Base-by-base conservation (phyloP, 2,113 vertebrate species). In the Syngnathus scovelli region DNA sequence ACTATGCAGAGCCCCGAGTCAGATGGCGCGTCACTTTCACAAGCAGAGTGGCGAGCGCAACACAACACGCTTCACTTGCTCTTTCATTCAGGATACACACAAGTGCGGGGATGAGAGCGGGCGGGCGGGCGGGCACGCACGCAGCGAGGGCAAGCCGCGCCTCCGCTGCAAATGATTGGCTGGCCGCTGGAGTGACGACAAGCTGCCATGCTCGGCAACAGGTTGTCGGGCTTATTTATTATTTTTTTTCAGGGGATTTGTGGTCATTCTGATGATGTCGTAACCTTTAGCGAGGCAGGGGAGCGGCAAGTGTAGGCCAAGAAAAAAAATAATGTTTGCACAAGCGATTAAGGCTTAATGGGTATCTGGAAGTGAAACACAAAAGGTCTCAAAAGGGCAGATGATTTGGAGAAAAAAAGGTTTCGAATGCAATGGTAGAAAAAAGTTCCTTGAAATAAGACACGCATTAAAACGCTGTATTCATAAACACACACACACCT, bases 131-230 rank as follows among this genome's bases (percentile, higher is more conserved):
- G 86, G 74, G 83, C 88, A 83, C 74, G 85, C 88, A 75, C 81
- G 75, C 88, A 76, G 87, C 63, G 38, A 55, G 64, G 5, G 2
- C 19, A 75, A 83, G 93, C 93, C 92, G 93, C 95, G 68, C 95
- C 94, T 18, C 87, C 72, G 70, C 82, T 33, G 43, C 19, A 41
- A 1, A 73, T 68, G 71, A 95, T 95, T 95, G 94, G 94, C 83
- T 84, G 76, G 0, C 19, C 69, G 69, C 66, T 66, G 58, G 59
- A 64, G 91, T 90, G 89, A 89, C 86, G 82, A 83, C 78, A 88
- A 23, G 70, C 79, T 41, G 76, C 69, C 82, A 79, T 71, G 83
- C 85, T 69, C 86, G 54, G 85, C 85, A 83, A 86, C 83, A 86
- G 88, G 85, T 88, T 85, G 79, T 74, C 72, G 51, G 71, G 74